Base-by-base conservation (phyloP, 2,797 vertebrate genomes). In the Schizopygopsis pylzovi region DNA sequence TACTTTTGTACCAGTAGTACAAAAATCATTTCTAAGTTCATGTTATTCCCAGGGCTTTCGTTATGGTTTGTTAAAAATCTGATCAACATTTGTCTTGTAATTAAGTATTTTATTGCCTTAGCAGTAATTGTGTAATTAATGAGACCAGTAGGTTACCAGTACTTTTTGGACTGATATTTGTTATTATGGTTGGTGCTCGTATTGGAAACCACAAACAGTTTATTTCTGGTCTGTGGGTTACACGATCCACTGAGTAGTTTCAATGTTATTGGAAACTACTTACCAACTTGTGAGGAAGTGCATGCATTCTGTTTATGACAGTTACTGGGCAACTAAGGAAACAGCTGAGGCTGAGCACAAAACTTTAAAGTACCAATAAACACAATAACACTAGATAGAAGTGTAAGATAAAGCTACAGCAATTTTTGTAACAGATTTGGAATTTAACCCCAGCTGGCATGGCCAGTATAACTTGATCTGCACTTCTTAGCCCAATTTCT, bases 261-360 rank as follows among this genome's bases (percentile, higher is more conserved):
- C 20, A 33, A 39, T 47, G 41, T 76, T 86, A 39, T 41, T 86
- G 63, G 41, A 76, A 78, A 65, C 54, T 80, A 79, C 25, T n/a
- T 65, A n/a, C 28, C 28, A 56, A 70, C 25, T 9, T 85, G 10
- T 33, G 37, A 37, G 25, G 59, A 79, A 47, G 59, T 28, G 41
- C 16, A 47, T 47, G 9, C 22, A 79, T 15, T 81, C 16, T 79
- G 10, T 65, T 81, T 81, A 22, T 37, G 43, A 22, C n/a, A 39
- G 20, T n/a, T 78, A 47, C 41, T 79, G 41, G 41, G 45, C 49
- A 68, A 68, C 79, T 16, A 54, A 68, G 28, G 22, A 54, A 28
- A 39, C 11, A 11, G 56, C 22, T 10, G 12, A 39, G 22, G 39
- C 15, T 11, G 7, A 39, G 22, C n/a, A 10, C 28, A 68, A 49